Evolutionary conservation across 2,113 vertebrate species (phyloP).

Genomic region (Theristicus caerulescens): DNA sequence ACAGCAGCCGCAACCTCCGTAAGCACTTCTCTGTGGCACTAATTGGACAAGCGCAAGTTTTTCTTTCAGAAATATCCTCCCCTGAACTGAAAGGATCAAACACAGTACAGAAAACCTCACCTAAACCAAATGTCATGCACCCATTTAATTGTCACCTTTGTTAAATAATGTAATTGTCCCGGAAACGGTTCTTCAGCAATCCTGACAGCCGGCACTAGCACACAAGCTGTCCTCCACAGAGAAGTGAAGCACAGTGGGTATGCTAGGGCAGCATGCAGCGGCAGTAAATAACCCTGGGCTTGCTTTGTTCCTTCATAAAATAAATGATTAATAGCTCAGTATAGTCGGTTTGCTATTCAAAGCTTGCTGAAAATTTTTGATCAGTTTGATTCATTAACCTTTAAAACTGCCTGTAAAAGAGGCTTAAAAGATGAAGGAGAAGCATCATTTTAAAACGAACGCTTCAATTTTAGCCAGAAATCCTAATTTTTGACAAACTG

Average conservation of each 20-base stretch:
- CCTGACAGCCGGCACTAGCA: neutral
- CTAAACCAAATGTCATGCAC: neutral
- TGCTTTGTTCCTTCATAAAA: slow-evolving; percentile 50
- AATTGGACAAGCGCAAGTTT: neutral
- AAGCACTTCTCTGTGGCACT: neutral
- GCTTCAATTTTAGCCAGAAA: neutral
- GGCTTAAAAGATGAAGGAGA: neutral
- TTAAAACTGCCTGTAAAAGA: neutral
- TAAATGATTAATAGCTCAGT: slow-evolving; percentile 59
- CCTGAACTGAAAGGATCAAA: neutral
- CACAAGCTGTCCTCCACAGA: slow-evolving; percentile 15
- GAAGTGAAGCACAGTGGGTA: slow-evolving; percentile 35
- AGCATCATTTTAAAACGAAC: neutral
- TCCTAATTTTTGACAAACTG: neutral
- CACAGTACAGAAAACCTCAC: neutral
- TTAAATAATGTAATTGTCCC: slow-evolving; percentile 40
- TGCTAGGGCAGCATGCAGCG: slow-evolving; percentile 35
- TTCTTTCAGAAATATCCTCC: neutral
- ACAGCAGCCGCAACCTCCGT: neutral
- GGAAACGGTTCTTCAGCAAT: neutral
- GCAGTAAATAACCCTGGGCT: slow-evolving; percentile 5
- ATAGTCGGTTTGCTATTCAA: neutral
- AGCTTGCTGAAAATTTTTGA: slow-evolving; percentile 40
- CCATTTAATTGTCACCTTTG: neutral
- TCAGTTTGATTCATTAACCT: slow-evolving; percentile 40